These are phyloP conservation scores for Rhimphoctona megacephalus DNA, from an alignment of 2,888 invertebrate species.

Conservation along the genomic window DNA sequence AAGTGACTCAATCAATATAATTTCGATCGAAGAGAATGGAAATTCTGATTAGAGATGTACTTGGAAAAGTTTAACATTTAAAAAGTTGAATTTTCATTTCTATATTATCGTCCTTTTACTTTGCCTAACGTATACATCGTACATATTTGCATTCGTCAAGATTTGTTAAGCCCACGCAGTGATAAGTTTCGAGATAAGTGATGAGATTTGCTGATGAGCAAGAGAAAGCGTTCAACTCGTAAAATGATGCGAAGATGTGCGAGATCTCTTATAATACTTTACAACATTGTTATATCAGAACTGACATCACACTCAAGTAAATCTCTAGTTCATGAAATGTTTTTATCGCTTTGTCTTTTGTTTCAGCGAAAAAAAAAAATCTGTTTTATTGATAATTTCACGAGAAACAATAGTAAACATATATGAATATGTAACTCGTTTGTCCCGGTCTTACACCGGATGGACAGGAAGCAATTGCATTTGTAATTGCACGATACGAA, in stretches of 20 bases:
- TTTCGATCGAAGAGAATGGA: not conserved
- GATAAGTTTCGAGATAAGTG: constrained; percentile 42
- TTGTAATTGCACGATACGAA: constrained; percentile 74
- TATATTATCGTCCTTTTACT: constrained; percentile 29
- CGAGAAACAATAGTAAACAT: not conserved
- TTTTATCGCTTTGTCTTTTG: not conserved
- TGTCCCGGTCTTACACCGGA: constrained; percentile 38
- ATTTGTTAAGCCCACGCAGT: constrained; percentile 25
- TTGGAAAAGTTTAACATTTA: not conserved
- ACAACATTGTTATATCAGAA: not conserved
- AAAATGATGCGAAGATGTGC: not conserved
- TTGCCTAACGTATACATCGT: not conserved
- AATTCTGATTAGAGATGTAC: not conserved
- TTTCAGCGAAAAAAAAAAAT: not conserved
- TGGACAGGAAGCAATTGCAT: constrained; percentile 74
- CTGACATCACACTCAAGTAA: not conserved
- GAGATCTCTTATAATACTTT: not conserved
- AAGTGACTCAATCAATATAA: not conserved
- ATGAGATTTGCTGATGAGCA: constrained; percentile 31
- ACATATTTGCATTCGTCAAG: constrained; percentile 43
- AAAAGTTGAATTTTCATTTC: not conserved
- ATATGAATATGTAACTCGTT: constrained; percentile 9
- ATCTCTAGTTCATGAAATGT: not conserved
- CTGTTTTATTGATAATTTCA: not conserved
- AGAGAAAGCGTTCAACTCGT: constrained; percentile 40